phyloP scores from a whole-genome alignment of 2,113 vertebrate species.

The Empidonax alnorum region DNA sequence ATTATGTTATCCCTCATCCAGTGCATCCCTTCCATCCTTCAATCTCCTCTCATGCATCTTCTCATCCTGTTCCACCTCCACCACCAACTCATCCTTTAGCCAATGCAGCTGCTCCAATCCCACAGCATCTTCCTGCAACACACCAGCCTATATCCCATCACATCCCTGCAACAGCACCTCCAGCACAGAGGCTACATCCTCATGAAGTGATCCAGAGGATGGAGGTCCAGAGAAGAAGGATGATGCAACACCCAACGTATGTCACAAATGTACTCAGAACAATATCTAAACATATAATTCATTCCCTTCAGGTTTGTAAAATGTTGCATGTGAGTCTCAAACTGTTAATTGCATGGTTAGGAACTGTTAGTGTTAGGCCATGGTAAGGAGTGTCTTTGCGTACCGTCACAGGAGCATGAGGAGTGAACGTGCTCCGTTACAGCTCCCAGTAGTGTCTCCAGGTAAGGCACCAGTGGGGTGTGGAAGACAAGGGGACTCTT shows the following conservation, averaged over 20 bases:
- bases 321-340: conserved; percentile 19
- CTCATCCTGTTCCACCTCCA: conserved; percentile 86
- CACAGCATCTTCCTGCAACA: conserved; percentile 88
- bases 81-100: conserved; percentile 88
- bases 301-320: conserved; percentile 60
- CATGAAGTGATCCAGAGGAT: conserved; percentile 97
- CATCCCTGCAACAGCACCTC: conserved; percentile 86
- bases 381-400: background rate
- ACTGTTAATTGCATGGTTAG: conserved; percentile 35
- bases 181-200: conserved; percentile 91
- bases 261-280: conserved; percentile 70
- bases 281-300: conserved; percentile 54
- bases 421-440: background rate
- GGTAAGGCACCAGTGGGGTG: background rate
- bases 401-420: fast-evolving
- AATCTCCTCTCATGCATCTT: conserved; percentile 86
- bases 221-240: conserved; percentile 93
- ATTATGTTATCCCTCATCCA: conserved; percentile 94
- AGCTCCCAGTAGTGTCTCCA: background rate
- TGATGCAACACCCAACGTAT: conserved; percentile 99
- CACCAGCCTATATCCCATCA: conserved; percentile 93
- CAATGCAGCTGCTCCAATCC: conserved; percentile 82
- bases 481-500: background rate
- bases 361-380: background rate
- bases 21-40: conserved; percentile 92